These are phyloP conservation scores for Podargus strigoides DNA, from an alignment of 2,797 vertebrate genomes.

Conservation along the genomic window DNA sequence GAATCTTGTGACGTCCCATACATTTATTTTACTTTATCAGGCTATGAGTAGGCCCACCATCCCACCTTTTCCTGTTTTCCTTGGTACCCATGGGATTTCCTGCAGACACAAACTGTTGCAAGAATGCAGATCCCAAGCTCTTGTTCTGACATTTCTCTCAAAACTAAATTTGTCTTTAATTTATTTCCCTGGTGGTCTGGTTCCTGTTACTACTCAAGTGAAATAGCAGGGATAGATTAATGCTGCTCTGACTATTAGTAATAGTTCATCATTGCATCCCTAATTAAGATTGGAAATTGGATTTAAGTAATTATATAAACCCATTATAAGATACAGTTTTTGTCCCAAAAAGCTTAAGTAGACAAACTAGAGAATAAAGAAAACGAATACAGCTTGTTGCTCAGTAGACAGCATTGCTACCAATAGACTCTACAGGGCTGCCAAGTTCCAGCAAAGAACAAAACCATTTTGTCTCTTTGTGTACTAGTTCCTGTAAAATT, in stretches of 20 bases:
- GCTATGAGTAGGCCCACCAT: not conserved
- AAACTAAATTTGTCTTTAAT: not conserved
- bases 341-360: not conserved
- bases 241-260: conserved; percentile 21
- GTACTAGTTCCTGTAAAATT: not conserved
- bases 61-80: conserved; percentile 10
- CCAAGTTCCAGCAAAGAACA: not conserved
- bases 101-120: not conserved
- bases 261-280: not conserved
- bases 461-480: not conserved
- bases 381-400: not conserved
- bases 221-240: not conserved
- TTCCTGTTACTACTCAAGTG: not conserved
- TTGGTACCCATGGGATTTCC: not conserved
- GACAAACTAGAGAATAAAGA: not conserved
- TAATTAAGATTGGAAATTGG: conserved; percentile 19
- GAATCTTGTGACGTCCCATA: not conserved
- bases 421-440: not conserved
- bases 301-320: not conserved
- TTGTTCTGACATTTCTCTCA: not conserved
- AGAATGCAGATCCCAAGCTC: not conserved
- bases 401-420: not conserved
- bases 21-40: not conserved
- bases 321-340: not conserved
- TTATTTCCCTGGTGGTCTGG: conserved; percentile 15